A percentile compares a stretch with the other conserved stretches of the same genome.
Conservation (phyloP, 2,888 invertebrate species). For the Apamea monoglypha region DNA sequence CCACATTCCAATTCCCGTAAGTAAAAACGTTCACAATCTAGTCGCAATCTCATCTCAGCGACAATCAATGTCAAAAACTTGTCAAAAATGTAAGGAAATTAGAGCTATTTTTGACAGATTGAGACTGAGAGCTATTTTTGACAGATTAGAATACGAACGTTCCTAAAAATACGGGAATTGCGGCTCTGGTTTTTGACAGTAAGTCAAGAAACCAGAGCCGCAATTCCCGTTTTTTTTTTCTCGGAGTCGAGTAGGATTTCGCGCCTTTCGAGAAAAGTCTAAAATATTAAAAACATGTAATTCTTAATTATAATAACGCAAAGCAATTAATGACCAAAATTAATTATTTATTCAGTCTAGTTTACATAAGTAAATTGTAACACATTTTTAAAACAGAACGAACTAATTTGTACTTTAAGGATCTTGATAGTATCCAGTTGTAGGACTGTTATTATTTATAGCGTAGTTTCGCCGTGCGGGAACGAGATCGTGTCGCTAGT, state of each 20-base stretch:
- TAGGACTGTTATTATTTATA: slow-evolving; percentile 8
- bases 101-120: neutral
- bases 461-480: neutral
- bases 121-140: too few relatives aligned
- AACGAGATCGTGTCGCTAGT: neutral
- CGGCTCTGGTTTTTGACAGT: too few relatives aligned
- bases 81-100: neutral
- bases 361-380: neutral
- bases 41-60: neutral
- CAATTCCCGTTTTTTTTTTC: too few relatives aligned
- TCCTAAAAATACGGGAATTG: neutral
- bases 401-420: neutral
- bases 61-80: neutral
- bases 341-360: neutral
- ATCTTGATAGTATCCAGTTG: neutral
- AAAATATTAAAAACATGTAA: too few relatives aligned
- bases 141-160: neutral
- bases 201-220: too few relatives aligned
- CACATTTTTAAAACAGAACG: neutral
- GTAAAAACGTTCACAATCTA: neutral
- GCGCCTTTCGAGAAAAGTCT: too few relatives aligned
- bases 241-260: too few relatives aligned
- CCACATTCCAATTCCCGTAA: too few relatives aligned
- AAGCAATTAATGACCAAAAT: neutral
- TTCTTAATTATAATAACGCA: neutral